These are phyloP conservation scores for Temnothorax curvispinosus DNA, from an alignment of 1,140 invertebrate species.

Conservation along the genomic window DNA sequence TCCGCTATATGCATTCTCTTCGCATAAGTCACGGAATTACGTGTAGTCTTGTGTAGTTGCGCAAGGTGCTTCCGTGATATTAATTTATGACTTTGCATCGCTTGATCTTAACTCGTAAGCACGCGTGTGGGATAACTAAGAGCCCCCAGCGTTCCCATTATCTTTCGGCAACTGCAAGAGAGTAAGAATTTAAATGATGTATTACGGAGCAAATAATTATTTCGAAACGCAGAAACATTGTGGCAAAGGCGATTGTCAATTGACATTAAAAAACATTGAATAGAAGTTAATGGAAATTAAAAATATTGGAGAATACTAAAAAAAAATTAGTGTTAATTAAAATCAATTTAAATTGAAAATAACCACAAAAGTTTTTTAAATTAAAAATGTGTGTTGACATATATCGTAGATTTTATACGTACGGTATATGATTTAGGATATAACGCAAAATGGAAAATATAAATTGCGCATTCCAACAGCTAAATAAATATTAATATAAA, in stretches of 20 bases:
- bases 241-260: not conserved
- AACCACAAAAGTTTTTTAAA: not conserved
- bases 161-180: slow-evolving; percentile 46
- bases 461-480: not conserved
- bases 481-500: slow-evolving; percentile 24
- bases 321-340: not conserved
- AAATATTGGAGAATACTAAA: not conserved
- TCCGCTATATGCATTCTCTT: slow-evolving; percentile 46
- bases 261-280: not conserved
- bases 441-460: slow-evolving; percentile 6
- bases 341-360: not conserved
- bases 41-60: slow-evolving; percentile 19
- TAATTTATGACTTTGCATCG: slow-evolving; percentile 60
- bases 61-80: slow-evolving; percentile 59
- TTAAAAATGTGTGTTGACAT: not conserved
- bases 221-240: not conserved
- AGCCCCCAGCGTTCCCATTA: slow-evolving; percentile 47
- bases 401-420: not conserved
- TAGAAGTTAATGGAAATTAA: not conserved
- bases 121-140: slow-evolving; percentile 50
- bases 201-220: not conserved
- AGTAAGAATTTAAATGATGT: slow-evolving; percentile 42
- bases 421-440: not conserved
- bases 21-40: slow-evolving; percentile 56
- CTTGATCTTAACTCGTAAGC: slow-evolving; percentile 57